Percentiles rank a stretch among this genome's conserved stretches.
phyloP scores from a whole-genome alignment of 2,797 vertebrate genomes.

The Xiphorhynchus erythropygius region DNA sequence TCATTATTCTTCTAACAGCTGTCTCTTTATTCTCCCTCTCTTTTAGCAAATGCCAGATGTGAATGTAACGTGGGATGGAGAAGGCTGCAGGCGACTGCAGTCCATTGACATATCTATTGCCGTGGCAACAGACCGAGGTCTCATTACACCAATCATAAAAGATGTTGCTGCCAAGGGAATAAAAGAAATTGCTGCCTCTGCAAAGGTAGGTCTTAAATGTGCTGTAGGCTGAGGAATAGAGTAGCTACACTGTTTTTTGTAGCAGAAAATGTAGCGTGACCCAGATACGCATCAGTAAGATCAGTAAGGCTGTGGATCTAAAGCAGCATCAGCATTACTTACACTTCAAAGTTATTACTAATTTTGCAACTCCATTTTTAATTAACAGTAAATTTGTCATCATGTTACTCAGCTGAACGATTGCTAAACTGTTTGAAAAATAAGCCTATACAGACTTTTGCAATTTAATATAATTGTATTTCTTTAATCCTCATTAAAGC shows the following conservation, averaged over 20 bases:
- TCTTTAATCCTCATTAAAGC: background rate
- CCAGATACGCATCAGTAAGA: background rate
- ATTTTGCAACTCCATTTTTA: background rate
- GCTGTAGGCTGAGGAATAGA: background rate
- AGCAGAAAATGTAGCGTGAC: background rate
- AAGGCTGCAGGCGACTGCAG: slow-evolving; percentile 83
- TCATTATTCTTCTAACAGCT: slow-evolving; percentile 15
- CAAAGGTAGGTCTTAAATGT: slow-evolving; percentile 80
- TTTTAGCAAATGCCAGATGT: slow-evolving; percentile 92
- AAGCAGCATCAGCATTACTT: background rate
- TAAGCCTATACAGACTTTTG: background rate
- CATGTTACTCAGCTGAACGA: background rate
- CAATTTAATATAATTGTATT: background rate
- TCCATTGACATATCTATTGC: slow-evolving; percentile 92
- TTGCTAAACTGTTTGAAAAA: background rate
- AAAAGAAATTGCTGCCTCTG: slow-evolving; percentile 87
- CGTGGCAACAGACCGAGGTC: slow-evolving; percentile 91
- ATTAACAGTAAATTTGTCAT: background rate
- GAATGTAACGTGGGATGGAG: slow-evolving; percentile 89
- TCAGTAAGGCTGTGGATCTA: background rate
- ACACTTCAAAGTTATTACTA: background rate
- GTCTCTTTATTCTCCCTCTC: background rate
- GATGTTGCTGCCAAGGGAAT: slow-evolving; percentile 90
- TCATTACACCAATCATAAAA: slow-evolving; percentile 93
- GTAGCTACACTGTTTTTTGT: background rate